Base-by-base conservation (phyloP, 1,140 invertebrate species). In the Lepidotrigona ventralis region DNA sequence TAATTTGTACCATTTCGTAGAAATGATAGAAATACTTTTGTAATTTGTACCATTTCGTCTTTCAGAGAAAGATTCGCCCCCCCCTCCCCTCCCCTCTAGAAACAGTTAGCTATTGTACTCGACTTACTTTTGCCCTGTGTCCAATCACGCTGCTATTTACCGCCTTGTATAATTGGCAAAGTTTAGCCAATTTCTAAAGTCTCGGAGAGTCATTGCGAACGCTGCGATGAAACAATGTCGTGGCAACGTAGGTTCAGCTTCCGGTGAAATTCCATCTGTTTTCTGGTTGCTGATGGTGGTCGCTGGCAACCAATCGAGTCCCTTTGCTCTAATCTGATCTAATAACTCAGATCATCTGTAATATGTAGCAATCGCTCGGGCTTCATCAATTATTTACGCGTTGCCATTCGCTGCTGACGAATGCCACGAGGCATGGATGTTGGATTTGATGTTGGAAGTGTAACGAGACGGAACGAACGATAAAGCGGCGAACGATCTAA, bases 391-490 rank as follows among this genome's bases (percentile, higher is more conserved):
- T 79, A 83, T 83, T 64, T 64, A 29, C 75, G 26, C 56, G 26
- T 71, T 21, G 58, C 68, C 19, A n/a, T 54, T 63, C 81, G 15
- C 17, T 8, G 68, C 19, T 70, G 56, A 58, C 58, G 21, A 75
- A 60, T 33, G 53, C 64, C 53, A 64, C 54, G n/a, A 39, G n/a
- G n/a, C 51, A 23, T 29, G n/a, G n/a, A n/a, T n/a, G n/a, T n/a
- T n/a, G n/a, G 17, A 66, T 66, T n/a, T 54, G 54, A 60, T 33
- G 54, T 69, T 46, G 23, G 1, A 78, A 56, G 81, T 56, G 75
- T 79, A 79, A 79, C 81, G 81, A 64, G 46, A 46, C 77, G 69
- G 77, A 79, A 73, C 77, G 58, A 72, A 68, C 77, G 76, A 79
- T 79, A 83, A 78, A 73, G 51, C 81, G 26, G 66, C 12, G 51